Evolutionary conservation across 53 echinoderm and acorn worm genomes (phyloP).

Genomic region (Antedon mediterranea): DNA sequence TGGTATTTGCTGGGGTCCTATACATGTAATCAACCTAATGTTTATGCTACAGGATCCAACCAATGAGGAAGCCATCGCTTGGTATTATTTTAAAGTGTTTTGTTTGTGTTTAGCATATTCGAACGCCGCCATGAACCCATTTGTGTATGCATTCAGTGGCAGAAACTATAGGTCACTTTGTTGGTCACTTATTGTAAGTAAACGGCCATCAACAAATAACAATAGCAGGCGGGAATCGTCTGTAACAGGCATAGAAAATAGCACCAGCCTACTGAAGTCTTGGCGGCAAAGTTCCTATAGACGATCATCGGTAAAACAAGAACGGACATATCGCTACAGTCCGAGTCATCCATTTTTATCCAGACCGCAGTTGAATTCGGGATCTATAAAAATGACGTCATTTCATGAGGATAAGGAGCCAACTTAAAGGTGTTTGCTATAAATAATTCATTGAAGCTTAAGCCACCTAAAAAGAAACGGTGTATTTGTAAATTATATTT

Average conservation of each 20-base stretch:
- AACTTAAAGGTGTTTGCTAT: background rate
- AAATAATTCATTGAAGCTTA: no score
- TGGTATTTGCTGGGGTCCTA: slow-evolving; percentile 84
- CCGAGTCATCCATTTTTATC: background rate
- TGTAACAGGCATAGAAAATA: background rate
- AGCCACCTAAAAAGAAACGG: no score
- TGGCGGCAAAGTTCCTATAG: background rate
- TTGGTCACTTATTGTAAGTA: background rate
- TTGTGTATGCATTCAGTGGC: slow-evolving; percentile 91
- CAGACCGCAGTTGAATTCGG: background rate
- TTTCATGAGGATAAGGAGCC: background rate
- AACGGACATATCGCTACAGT: background rate
- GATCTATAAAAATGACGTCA: background rate
- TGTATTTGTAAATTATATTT: no score
- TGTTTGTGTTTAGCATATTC: slow-evolving; percentile 84
- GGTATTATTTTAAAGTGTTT: slow-evolving; percentile 35
- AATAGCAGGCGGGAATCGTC: background rate
- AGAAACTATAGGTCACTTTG: slow-evolving; percentile 32
- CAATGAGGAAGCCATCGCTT: background rate
- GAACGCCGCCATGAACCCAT: slow-evolving; percentile 81
- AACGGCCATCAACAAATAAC: background rate
- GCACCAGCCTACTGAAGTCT: background rate
- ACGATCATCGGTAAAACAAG: background rate
- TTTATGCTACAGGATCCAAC: slow-evolving; percentile 12
- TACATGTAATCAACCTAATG: slow-evolving; percentile 58